Conservation (phyloP, 23 tunicate genomes). For the Trididemnum clinides region DNA sequence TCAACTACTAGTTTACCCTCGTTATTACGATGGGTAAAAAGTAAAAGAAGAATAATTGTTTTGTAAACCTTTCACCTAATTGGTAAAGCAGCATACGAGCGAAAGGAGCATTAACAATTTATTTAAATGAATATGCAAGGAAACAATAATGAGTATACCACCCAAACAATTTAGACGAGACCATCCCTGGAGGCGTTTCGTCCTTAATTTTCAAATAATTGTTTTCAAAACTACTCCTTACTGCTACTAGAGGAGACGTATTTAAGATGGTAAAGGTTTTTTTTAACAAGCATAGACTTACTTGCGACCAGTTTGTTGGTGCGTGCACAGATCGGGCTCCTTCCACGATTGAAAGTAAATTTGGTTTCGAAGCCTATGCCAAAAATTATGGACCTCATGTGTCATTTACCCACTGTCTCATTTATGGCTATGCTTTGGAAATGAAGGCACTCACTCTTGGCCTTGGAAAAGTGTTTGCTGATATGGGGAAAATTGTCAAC, state of each 20-base stretch:
- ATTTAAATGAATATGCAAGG: no score
- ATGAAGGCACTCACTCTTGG: constrained; percentile 50
- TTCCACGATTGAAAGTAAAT: not conserved
- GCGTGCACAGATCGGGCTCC: constrained; percentile 33
- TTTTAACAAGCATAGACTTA: not conserved
- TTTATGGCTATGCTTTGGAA: constrained; percentile 38
- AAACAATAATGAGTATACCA: no score
- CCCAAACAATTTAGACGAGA: no score
- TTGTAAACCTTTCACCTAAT: no score
- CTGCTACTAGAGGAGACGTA: not conserved
- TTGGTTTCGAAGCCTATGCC: constrained; percentile 5
- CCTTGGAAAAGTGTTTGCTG: constrained; percentile 34
- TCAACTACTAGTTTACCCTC: not conserved
- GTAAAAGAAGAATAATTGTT: no score
- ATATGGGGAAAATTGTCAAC: constrained; percentile 33
- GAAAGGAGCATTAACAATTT: no score
- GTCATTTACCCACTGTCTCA: constrained; percentile 34
- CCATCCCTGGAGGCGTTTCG: no score
- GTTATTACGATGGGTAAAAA: not conserved
- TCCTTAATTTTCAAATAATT: no score
- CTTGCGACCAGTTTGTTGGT: constrained; percentile 18
- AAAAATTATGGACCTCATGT: constrained; percentile 20
- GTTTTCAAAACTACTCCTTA: not conserved
- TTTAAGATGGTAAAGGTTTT: constrained; percentile 16
- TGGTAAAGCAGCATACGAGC: no score